phyloP scores from a whole-genome alignment of 2,113 vertebrate species.

The Gnathonemus echidnorhynchus region DNA sequence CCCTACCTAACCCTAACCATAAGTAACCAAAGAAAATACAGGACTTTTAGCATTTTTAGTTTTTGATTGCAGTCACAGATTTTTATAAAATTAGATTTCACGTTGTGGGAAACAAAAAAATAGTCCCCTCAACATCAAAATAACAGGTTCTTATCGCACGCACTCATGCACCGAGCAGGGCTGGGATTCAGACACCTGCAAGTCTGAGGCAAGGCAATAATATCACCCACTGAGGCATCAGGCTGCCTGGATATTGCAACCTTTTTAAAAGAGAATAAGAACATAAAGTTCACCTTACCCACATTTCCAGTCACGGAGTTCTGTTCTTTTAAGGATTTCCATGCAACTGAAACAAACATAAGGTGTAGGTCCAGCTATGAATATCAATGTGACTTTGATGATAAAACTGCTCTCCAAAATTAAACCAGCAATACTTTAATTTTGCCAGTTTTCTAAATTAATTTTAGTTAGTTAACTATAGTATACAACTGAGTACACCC shows the following conservation, averaged over 20 bases:
- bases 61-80: not conserved
- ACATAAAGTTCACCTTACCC: slow-evolving; percentile 47
- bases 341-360: slow-evolving; percentile 49
- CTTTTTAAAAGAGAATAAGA: not conserved
- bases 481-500: not conserved
- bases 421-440: not conserved
- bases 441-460: not conserved
- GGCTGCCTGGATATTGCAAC: not conserved
- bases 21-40: too few relatives aligned
- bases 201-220: not conserved
- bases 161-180: not conserved
- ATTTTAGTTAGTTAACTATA: not conserved
- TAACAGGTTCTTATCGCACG: not conserved
- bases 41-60: not conserved
- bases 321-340: slow-evolving; percentile 51
- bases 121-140: not conserved
- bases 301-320: slow-evolving; percentile 58
- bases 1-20: not conserved
- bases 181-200: not conserved
- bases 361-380: not conserved
- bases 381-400: not conserved
- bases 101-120: too few relatives aligned
- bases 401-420: not conserved
- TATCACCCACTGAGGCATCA: not conserved
- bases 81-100: not conserved